Conservation (phyloP, 1,140 invertebrate species). For the Oncopodura yosiiana region DNA sequence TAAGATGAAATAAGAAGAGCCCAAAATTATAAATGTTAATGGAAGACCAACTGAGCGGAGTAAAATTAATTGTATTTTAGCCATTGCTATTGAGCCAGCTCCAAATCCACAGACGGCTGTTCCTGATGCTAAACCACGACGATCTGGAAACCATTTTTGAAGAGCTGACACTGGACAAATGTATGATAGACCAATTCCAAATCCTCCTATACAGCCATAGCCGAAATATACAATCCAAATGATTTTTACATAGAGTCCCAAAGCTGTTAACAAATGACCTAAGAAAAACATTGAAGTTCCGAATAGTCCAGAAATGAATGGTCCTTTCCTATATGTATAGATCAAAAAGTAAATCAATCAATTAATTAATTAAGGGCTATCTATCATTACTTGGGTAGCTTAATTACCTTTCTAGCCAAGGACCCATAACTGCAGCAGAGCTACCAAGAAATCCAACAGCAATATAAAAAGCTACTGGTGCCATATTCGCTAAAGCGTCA, state of each 20-base stretch:
- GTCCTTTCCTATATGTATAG: too few species aligned
- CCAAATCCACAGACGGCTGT: conserved; percentile 32
- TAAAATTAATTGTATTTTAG: conserved; percentile 20
- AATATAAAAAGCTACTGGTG: conserved; percentile 32
- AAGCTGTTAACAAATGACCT: conserved; percentile 20
- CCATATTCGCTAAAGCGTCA: neutral
- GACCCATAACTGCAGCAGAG: conserved; percentile 22
- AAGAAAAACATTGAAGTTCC: conserved; percentile 15
- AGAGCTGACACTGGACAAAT: conserved; percentile 28
- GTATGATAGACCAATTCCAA: conserved; percentile 27
- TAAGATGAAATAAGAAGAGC: conserved; percentile 10
- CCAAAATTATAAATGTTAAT: conserved; percentile 27
- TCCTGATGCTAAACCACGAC: conserved; percentile 26
- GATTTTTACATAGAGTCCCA: conserved; percentile 17
- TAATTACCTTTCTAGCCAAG: conserved; percentile 31
- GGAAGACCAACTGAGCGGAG: conserved; percentile 19
- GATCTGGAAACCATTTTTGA: conserved; percentile 34
- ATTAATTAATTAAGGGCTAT: too few species aligned
- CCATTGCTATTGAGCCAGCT: conserved; percentile 27
- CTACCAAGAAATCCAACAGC: conserved; percentile 21
- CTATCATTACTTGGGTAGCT: too few species aligned
- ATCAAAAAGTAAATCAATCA: too few species aligned
- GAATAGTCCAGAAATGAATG: conserved; percentile 7
- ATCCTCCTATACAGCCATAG: conserved; percentile 23
- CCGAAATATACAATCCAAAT: conserved; percentile 31